Conservation (phyloP, 2,113 vertebrate genomes). For the Scartelaos histophorus region DNA sequence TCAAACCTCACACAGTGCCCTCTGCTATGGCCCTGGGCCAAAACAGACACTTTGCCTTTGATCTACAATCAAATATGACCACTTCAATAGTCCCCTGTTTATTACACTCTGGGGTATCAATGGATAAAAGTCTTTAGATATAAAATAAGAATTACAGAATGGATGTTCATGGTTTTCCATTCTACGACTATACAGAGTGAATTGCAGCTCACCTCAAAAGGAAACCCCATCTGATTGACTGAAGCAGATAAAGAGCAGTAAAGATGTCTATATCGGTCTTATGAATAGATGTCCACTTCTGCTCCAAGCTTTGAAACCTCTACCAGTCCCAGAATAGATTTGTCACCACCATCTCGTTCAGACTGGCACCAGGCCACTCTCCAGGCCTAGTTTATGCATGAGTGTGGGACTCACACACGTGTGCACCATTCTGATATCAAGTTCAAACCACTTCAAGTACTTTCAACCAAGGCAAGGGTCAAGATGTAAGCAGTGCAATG, state of each 20-base stretch:
- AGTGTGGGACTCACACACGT: conserved; percentile 42
- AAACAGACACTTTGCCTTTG: conserved; percentile 15
- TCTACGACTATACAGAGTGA: neutral
- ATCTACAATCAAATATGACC: conserved; percentile 35
- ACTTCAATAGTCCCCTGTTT: neutral
- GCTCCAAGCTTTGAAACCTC: conserved; percentile 38
- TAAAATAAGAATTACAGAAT: neutral
- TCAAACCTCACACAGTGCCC: conserved; percentile 31
- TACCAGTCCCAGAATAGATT: conserved; percentile 67
- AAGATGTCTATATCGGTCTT: conserved; percentile 28
- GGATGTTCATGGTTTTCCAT: neutral
- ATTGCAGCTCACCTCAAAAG: conserved; percentile 12
- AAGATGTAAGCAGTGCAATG: neutral
- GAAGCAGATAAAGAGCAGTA: conserved; percentile 25
- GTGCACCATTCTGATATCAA: conserved; percentile 48
- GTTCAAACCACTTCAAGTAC: conserved; percentile 34
- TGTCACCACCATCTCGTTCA: conserved; percentile 55
- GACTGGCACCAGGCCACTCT: conserved; percentile 50
- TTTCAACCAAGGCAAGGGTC: conserved; percentile 58
- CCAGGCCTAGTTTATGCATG: conserved; percentile 31
- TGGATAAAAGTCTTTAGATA: neutral
- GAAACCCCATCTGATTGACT: conserved; percentile 18
- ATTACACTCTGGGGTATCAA: neutral
- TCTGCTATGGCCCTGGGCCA: conserved; percentile 25
- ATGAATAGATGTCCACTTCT: conserved; percentile 28